These are phyloP conservation scores for rabbit (Oryctolagus cuniculus) DNA, from an alignment of 2,113 vertebrate genomes.

Conservation along the genomic window DNA sequence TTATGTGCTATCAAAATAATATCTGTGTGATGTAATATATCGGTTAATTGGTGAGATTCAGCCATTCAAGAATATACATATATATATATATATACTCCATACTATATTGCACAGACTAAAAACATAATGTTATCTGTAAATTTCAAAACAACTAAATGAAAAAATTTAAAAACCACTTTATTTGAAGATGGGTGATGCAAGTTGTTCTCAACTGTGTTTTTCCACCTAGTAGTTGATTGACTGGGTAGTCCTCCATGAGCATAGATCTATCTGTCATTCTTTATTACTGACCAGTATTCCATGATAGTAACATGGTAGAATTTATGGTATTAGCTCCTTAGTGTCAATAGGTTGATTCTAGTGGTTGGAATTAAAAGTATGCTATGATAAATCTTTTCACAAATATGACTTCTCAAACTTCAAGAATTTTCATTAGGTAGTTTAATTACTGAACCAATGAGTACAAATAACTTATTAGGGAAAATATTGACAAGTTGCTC, in stretches of 20 bases:
- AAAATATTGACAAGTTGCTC: background rate
- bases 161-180: background rate
- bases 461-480: background rate
- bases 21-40: background rate
- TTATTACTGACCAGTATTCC: background rate
- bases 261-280: background rate
- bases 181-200: background rate
- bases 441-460: background rate
- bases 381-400: background rate
- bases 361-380: background rate
- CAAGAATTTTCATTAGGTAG: slow-evolving; percentile 3
- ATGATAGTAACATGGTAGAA: background rate
- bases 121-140: background rate
- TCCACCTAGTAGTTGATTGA: slow-evolving; percentile 7
- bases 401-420: slow-evolving; percentile 7
- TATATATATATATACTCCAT: background rate
- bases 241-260: background rate
- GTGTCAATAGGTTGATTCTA: background rate
- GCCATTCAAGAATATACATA: background rate
- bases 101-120: background rate
- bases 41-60: background rate
- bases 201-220: background rate
- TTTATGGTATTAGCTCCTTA: background rate
- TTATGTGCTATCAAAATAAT: background rate
- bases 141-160: background rate